Conservation (phyloP, 2,797 vertebrate genomes). For the Ataeniobius toweri region DNA sequence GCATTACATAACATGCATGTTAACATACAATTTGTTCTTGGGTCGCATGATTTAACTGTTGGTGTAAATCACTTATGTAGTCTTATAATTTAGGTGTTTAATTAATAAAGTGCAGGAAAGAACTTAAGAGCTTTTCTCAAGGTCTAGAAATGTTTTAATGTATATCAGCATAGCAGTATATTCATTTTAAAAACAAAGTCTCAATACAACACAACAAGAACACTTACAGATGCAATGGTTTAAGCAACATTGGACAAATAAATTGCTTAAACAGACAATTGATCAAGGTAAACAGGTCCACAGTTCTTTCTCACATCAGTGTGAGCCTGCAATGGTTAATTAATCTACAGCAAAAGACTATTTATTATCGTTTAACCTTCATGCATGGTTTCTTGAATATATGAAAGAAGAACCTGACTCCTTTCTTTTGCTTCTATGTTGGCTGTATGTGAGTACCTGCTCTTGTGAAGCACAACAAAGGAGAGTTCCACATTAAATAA, state of each 20-base stretch:
- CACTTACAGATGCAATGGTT: not conserved
- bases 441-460: conserved; percentile 62
- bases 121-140: too few species aligned
- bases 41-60: too few species aligned
- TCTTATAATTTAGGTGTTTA: too few species aligned
- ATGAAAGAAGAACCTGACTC: conserved; percentile 53
- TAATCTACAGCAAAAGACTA: conserved; percentile 54
- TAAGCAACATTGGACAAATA: not conserved
- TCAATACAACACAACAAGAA: not conserved
- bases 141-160: not conserved
- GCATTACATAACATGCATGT: too few species aligned
- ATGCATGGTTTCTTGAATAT: conserved; percentile 54
- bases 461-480: conserved; percentile 76
- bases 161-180: too few species aligned
- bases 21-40: too few species aligned
- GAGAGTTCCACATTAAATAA: conserved; percentile 81
- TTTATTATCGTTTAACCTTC: conserved; percentile 74
- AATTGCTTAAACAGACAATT: not conserved
- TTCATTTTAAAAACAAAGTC: too few species aligned
- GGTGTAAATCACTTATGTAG: too few species aligned
- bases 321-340: conserved; percentile 50
- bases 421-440: conserved; percentile 66
- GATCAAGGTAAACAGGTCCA: not conserved
- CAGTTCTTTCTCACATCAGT: conserved; percentile 10
- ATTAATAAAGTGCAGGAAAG: not conserved